phyloP scores from a whole-genome alignment of 2,113 vertebrate genomes.

The Caranx ignobilis region DNA sequence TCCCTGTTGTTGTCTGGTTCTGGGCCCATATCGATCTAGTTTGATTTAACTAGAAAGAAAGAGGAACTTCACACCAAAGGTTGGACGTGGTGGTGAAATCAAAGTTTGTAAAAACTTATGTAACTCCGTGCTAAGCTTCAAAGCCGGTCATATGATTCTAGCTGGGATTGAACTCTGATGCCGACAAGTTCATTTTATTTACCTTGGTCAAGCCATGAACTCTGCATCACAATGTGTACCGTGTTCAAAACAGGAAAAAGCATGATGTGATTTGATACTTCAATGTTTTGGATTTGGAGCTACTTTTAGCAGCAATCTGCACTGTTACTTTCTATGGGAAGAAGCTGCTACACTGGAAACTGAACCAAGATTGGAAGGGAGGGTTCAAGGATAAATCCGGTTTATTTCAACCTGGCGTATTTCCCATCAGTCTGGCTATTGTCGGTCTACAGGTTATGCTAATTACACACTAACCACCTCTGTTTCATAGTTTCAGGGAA shows the following conservation, averaged over 20 bases:
- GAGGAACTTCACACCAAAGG: conserved; percentile 16
- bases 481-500: background rate
- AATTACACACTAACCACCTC: background rate
- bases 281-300: background rate
- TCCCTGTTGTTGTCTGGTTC: background rate
- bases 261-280: background rate
- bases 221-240: background rate
- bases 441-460: background rate
- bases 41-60: conserved; percentile 35
- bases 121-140: conserved; percentile 25
- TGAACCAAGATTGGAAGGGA: background rate
- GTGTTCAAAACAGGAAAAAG: background rate
- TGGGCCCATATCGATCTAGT: conserved; percentile 7
- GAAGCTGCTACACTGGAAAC: background rate
- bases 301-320: background rate
- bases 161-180: background rate
- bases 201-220: conserved; percentile 9
- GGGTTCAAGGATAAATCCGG: background rate
- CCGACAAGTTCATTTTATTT: conserved; percentile 17
- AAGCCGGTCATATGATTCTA: conserved; percentile 1
- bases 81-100: conserved; percentile 13
- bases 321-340: background rate
- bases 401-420: background rate
- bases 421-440: background rate
- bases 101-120: conserved; percentile 9